Conservation (phyloP, 2,113 vertebrate species). For the Otis tarda region DNA sequence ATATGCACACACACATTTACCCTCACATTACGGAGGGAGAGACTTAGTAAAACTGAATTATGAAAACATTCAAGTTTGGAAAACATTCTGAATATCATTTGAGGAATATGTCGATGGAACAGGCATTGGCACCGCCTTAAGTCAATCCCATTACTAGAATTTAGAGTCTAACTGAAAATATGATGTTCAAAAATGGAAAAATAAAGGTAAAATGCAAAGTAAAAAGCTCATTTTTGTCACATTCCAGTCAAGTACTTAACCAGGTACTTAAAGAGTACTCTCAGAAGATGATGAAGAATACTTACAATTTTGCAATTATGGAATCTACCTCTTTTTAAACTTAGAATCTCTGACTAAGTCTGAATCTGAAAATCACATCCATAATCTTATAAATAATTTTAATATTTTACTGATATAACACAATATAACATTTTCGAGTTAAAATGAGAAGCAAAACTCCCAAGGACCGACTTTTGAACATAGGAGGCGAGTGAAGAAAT, state of each 20-base stretch:
- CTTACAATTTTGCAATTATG: neutral
- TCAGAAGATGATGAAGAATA: neutral
- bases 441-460: neutral
- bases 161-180: neutral
- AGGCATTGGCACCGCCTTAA: neutral
- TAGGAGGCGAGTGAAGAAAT: neutral
- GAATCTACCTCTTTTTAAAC: neutral
- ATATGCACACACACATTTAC: neutral
- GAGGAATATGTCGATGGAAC: neutral
- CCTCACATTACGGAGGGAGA: neutral
- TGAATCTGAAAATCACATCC: neutral
- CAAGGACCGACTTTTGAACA: neutral
- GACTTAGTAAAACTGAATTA: neutral
- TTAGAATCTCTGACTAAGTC: neutral
- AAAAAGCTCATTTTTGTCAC: neutral
- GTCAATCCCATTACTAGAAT: neutral
- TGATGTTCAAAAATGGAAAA: neutral
- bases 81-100: neutral
- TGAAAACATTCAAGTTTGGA: neutral
- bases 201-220: neutral
- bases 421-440: neutral
- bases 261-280: neutral
- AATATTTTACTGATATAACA: neutral
- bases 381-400: neutral
- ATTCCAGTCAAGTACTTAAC: neutral